These are phyloP conservation scores for Pachyseris speciosa DNA, from an alignment of 64 coral and sea anemone genomes.

Conservation along the genomic window DNA sequence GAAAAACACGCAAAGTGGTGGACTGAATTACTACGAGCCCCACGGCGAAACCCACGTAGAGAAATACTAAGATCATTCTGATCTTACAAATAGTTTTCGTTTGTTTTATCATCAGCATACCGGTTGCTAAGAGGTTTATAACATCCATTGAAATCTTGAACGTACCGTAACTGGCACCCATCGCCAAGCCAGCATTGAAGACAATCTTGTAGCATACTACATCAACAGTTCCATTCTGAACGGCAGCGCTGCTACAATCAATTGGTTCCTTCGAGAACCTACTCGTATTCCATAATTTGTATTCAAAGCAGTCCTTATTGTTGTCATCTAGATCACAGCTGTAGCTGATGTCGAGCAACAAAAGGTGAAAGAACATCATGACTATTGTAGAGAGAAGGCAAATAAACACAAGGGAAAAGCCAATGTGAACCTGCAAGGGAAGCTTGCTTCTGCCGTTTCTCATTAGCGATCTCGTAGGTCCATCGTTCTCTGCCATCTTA, in stretches of 20 bases:
- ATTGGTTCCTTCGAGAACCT: not conserved
- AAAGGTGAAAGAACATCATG: not conserved
- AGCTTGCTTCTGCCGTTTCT: not conserved
- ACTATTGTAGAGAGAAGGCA: not conserved
- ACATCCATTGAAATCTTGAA: not conserved
- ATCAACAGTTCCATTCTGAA: not conserved
- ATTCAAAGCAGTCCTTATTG: conserved; percentile 34
- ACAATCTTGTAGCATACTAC: conserved; percentile 33
- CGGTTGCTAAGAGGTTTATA: not conserved
- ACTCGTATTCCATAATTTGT: not conserved
- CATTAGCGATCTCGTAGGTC: not conserved
- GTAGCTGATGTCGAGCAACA: not conserved
- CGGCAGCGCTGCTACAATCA: not conserved
- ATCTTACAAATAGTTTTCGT: not conserved
- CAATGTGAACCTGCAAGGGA: not conserved
- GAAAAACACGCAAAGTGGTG: not conserved
- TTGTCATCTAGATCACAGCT: not conserved
- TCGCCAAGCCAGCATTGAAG: not conserved
- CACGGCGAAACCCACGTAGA: not conserved
- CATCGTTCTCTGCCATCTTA: not conserved
- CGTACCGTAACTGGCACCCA: conserved; percentile 12
- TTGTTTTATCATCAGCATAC: not conserved
- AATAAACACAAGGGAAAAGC: not conserved
- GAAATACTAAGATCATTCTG: too few species aligned
- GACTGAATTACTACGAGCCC: not conserved